Evolutionary conservation across 2,113 vertebrate genomes (phyloP), one percentile per base, ranked within the genome.

Genomic region (Salvator merianae): DNA sequence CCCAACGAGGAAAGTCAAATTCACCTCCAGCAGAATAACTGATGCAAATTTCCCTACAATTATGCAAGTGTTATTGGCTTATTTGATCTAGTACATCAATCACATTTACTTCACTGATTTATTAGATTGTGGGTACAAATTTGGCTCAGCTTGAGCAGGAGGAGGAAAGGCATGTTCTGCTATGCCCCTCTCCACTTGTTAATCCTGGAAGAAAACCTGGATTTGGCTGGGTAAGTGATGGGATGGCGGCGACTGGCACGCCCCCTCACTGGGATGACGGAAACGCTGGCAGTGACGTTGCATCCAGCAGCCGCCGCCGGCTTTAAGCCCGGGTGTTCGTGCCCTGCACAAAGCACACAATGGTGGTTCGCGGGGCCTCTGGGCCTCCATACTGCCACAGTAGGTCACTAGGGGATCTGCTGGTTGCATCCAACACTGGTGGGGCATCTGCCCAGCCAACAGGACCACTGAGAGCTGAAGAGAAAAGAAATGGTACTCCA

Each of bases 51-150:
- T 34, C 22, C 5, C 68, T 12, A 22, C 83, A 72, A 50, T 79
- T 79, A 72, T 73, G 68, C 83, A 84, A 63, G n/a, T 71, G 83
- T 69, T 53, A 53, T 77, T 69, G 82, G 73, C 50, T 84, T 71
- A 62, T 71, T 71, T 84, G 83, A 84, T 78, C 83, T 32, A 78
- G 28, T 63, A 47, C 30, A 63, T 77, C 53, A 62, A 84, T 62
- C 83, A 83, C 81, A 65, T 83, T 66, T 75, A 66, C 65, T 83
- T 28, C 81, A 26, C 71, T 75, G 81, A 83, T 83, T 83, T 83
- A 83, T 83, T 83, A 83, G 81, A 83, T 75, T 75, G 81, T 50
- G 72, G 71, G 28, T 13, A 24, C 59, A 32, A 65, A 24, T 2
- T 66, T 50, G 71, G 18, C 59, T 47, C 38, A 22, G 81, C 40